phyloP scores from a whole-genome alignment of 2,888 invertebrate species.

The Idaea straminata region DNA sequence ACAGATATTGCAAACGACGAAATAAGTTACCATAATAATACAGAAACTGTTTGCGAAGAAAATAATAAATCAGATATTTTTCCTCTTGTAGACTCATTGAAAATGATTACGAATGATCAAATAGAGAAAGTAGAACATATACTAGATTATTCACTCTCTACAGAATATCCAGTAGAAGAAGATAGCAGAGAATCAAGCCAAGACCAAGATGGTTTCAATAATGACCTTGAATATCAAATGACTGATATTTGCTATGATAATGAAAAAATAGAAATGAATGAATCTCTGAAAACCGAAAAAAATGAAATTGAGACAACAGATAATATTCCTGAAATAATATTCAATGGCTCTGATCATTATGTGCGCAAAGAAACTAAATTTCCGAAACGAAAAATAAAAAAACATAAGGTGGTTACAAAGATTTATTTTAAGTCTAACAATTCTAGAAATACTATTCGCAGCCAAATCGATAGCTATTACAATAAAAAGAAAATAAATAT shows the following conservation, averaged over 20 bases:
- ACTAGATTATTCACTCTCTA: slow-evolving; percentile 12
- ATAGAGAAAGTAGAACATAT: slow-evolving; percentile 20
- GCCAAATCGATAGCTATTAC: slow-evolving; percentile 35
- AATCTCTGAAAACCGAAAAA: background rate
- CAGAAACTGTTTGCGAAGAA: background rate
- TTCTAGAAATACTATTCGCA: slow-evolving; percentile 24
- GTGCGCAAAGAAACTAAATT: slow-evolving; percentile 23
- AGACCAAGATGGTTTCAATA: background rate
- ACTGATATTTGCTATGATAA: background rate
- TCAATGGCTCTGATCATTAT: slow-evolving; percentile 29
- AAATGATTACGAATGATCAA: slow-evolving; percentile 29
- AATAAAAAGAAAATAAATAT: slow-evolving; percentile 32
- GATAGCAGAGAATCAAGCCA: background rate
- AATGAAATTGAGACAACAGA: background rate
- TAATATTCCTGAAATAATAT: slow-evolving; percentile 27
- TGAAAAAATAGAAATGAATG: background rate
- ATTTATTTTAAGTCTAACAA: slow-evolving; percentile 41
- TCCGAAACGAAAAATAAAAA: slow-evolving; percentile 30
- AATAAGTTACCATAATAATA: slow-evolving; percentile 9
- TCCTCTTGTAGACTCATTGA: slow-evolving; percentile 21
- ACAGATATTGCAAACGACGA: slow-evolving; percentile 24
- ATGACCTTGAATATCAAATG: background rate
- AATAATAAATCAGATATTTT: background rate
- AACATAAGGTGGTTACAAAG: slow-evolving; percentile 36
- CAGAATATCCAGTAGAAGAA: slow-evolving; percentile 21